Evolutionary conservation across 2,113 vertebrate species (phyloP).

Genomic region (Tringa solitaria): DNA sequence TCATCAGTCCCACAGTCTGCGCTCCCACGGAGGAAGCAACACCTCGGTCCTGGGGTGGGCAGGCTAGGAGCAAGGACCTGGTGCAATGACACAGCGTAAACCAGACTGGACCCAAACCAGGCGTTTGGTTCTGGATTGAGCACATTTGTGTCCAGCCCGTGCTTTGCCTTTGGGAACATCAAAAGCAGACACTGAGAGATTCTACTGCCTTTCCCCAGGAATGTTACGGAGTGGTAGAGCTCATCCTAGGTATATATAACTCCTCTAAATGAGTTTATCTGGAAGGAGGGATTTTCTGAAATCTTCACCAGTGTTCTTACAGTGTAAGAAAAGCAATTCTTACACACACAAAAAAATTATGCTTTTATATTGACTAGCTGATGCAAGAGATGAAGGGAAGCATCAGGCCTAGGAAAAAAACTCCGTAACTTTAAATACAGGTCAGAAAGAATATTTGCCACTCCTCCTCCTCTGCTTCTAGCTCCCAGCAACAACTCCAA

Average conservation of each 20-base stretch:
- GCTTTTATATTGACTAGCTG: neutral
- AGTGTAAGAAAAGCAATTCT: neutral
- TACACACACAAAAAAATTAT: neutral
- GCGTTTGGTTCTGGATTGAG: accelerated
- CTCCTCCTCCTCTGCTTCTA: neutral
- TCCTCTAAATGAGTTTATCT: neutral
- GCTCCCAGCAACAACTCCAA: neutral
- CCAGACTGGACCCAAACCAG: neutral
- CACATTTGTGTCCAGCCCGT: accelerated
- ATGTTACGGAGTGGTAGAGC: neutral
- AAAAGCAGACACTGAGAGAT: neutral
- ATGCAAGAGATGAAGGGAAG: neutral
- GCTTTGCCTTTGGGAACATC: neutral
- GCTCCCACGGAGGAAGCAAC: neutral
- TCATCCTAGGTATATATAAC: neutral
- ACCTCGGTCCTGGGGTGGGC: accelerated
- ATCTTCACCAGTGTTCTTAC: neutral
- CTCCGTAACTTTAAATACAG: accelerated
- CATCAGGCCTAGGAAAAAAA: neutral
- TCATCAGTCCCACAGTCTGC: accelerated
- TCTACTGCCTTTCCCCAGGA: neutral
- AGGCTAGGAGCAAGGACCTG: too few species aligned
- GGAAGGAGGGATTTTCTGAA: neutral
- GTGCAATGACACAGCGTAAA: too few species aligned
- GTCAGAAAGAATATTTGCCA: neutral